Percentiles rank a stretch among this genome's conserved stretches.
Evolutionary conservation across 2,888 invertebrate species (phyloP).

Genomic region (Lordiphosa fenestrarum): DNA sequence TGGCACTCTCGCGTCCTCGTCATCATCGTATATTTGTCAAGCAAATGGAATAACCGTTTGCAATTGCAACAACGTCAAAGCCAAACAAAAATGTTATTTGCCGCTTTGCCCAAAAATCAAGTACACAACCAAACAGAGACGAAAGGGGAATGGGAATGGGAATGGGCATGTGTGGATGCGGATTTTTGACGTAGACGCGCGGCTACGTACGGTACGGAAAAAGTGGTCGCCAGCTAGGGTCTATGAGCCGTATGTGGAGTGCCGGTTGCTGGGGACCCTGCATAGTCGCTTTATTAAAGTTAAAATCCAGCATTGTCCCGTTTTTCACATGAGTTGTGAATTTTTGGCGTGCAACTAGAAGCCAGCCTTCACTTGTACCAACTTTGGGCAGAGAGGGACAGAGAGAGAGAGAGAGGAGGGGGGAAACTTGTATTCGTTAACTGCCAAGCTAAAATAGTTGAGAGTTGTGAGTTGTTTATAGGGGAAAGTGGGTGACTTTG

Average conservation of each 20-base stretch:
- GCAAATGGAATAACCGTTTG: slow-evolving; percentile 73
- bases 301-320: slow-evolving; percentile 66
- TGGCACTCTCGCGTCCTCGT: slow-evolving; percentile 27
- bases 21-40: slow-evolving; percentile 66
- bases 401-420: slow-evolving; percentile 6
- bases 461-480: no score
- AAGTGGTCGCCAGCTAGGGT: slow-evolving; percentile 43
- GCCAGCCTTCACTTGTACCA: slow-evolving; percentile 41
- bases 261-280: slow-evolving; percentile 12
- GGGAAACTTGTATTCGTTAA: slow-evolving; percentile 37
- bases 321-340: slow-evolving; percentile 57
- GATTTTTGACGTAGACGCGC: slow-evolving; percentile 22
- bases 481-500: no score
- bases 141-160: slow-evolving; percentile 4
- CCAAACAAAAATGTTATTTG: slow-evolving; percentile 73
- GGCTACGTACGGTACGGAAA: slow-evolving; percentile 34
- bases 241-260: slow-evolving; percentile 1
- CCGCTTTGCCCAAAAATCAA: slow-evolving; percentile 74
- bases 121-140: slow-evolving; percentile 59
- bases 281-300: slow-evolving; percentile 72
- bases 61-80: slow-evolving; percentile 72
- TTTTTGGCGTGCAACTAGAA: slow-evolving; percentile 27
- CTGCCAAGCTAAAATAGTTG: no score
- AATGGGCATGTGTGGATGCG: slow-evolving; percentile 23
- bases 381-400: slow-evolving; percentile 7